Conservation (phyloP, 2,113 vertebrate genomes). For the Mustela lutreola region DNA sequence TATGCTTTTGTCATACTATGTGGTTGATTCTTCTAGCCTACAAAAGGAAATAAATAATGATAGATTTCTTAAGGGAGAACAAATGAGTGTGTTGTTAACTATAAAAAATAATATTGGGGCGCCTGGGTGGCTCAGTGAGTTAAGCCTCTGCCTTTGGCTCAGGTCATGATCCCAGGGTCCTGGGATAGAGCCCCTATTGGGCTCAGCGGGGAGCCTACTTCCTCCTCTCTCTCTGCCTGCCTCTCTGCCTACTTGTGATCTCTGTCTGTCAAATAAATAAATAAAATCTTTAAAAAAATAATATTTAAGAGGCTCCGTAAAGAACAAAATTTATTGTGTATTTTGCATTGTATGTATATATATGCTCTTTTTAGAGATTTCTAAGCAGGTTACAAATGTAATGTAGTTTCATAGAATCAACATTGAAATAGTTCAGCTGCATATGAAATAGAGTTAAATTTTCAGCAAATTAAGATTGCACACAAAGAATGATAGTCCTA, state of each 20-base stretch:
- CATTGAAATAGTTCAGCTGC: not conserved
- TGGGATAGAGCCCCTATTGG: too few species aligned
- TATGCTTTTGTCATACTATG: not conserved
- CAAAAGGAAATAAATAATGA: not conserved
- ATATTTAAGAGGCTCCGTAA: not conserved
- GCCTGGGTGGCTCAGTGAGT: too few species aligned
- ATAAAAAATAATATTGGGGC: not conserved
- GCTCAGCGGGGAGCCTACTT: too few species aligned
- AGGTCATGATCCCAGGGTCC: too few species aligned
- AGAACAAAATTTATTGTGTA: not conserved
- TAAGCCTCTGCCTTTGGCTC: too few species aligned
- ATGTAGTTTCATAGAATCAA: not conserved
- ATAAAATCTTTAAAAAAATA: not conserved
- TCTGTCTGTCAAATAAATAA: too few species aligned
- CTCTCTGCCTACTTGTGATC: too few species aligned
- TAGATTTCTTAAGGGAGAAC: not conserved
- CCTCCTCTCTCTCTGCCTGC: too few species aligned
- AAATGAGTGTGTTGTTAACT: not conserved
- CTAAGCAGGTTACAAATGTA: not conserved
- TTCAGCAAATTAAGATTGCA: not conserved
- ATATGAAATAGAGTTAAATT: constrained; percentile 23
- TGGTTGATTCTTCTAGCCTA: not conserved
- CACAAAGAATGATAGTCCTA: not conserved
- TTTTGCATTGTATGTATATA: not conserved
- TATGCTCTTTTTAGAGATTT: not conserved